Evolutionary conservation across 2,888 invertebrate species (phyloP).

Genomic region (Agrochola lychnidis): DNA sequence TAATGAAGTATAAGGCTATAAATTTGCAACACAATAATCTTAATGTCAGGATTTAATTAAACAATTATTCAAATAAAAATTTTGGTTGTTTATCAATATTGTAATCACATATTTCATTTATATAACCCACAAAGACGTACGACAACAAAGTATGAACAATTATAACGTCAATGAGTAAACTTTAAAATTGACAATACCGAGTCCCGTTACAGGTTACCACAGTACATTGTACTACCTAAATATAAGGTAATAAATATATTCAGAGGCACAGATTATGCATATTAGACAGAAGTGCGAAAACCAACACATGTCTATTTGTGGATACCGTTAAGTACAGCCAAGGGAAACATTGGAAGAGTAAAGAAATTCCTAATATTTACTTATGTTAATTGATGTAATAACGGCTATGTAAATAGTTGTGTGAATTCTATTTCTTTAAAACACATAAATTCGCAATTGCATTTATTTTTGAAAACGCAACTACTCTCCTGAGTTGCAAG

Average conservation of each 20-base stretch:
- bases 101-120: neutral
- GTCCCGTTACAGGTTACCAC: constrained; percentile 61
- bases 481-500: neutral
- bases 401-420: constrained; percentile 18
- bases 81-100: neutral
- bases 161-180: constrained; percentile 10
- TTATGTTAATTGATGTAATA: constrained; percentile 57
- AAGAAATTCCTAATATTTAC: constrained; percentile 57
- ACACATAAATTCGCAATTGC: neutral
- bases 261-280: constrained; percentile 26
- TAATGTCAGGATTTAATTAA: neutral
- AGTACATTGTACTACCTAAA: constrained; percentile 56
- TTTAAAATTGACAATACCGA: constrained; percentile 28
- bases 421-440: constrained; percentile 8
- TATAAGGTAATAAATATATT: constrained; percentile 46
- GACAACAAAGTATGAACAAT: constrained; percentile 8
- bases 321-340: constrained; percentile 38
- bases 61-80: too few species aligned
- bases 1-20: neutral
- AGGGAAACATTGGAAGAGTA: constrained; percentile 29
- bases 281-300: constrained; percentile 53
- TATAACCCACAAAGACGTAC: neutral
- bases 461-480: neutral
- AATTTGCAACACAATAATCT: neutral
- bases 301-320: constrained; percentile 44